Percentiles rank a stretch among this genome's conserved stretches.
Conservation (phyloP, 2,113 vertebrate genomes). For the Phalacrocorax carbo region DNA sequence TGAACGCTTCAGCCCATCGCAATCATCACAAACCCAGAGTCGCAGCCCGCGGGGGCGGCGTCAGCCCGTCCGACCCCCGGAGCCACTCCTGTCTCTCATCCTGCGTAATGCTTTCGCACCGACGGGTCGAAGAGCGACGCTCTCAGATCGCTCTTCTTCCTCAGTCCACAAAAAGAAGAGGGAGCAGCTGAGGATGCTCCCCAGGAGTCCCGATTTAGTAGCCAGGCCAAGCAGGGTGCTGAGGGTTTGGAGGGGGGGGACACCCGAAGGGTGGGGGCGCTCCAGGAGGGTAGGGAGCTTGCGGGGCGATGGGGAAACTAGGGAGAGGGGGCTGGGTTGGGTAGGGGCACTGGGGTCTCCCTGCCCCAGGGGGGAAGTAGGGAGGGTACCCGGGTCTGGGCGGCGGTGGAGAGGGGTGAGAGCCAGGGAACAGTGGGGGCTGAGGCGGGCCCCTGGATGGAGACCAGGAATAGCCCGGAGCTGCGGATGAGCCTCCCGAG, state of each 20-base stretch:
- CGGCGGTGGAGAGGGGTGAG: neutral
- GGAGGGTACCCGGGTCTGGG: slow-evolving; percentile 46
- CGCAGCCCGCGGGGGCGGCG: accelerated
- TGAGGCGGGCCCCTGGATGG: slow-evolving; percentile 50
- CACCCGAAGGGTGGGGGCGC: slow-evolving; percentile 66
- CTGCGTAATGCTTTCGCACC: neutral
- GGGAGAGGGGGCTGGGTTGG: slow-evolving; percentile 65
- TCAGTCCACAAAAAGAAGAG: neutral
- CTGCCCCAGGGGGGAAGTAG: slow-evolving; percentile 3
- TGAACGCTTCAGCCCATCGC: too few relatives aligned
- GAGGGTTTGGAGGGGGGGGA: slow-evolving; percentile 58
- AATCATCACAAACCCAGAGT: neutral
- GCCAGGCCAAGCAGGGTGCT: slow-evolving; percentile 70
- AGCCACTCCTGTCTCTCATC: neutral
- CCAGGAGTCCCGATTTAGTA: slow-evolving; percentile 30
- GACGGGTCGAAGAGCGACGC: neutral
- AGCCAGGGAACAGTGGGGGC: slow-evolving; percentile 1
- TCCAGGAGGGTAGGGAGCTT: slow-evolving; percentile 44
- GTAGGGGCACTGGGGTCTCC: slow-evolving; percentile 47
- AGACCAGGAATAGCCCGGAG: slow-evolving; percentile 60
- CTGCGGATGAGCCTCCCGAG: neutral
- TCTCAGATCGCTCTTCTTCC: neutral
- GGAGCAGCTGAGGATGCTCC: neutral
- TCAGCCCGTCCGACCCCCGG: neutral
- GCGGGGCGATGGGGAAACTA: slow-evolving; percentile 28